Evolutionary conservation across 2,113 vertebrate species (phyloP).

Genomic region (Artemisiospiza belli): DNA sequence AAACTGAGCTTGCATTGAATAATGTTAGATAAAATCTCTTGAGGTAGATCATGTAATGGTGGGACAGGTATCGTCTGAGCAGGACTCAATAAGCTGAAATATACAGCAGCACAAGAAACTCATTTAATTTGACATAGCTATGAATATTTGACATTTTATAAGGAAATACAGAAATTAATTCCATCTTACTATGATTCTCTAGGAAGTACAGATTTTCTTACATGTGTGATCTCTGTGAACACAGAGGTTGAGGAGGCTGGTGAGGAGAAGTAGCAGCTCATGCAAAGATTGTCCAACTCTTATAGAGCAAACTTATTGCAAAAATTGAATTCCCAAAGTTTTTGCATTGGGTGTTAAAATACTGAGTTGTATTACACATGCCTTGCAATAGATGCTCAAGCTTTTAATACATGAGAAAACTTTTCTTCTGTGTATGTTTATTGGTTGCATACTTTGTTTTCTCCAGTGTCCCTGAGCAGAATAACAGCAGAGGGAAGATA

Average conservation of each 20-base stretch:
- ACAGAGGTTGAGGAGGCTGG: not conserved
- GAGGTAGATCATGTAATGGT: not conserved
- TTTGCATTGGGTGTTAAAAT: conserved; percentile 12
- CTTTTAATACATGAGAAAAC: not conserved
- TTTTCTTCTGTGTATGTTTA: not conserved
- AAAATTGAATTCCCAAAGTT: conserved; percentile 52
- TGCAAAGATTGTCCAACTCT: conserved; percentile 28
- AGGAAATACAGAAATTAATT: conserved; percentile 66
- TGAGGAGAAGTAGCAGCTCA: not conserved
- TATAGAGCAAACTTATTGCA: conserved; percentile 14
- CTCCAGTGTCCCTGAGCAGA: not conserved
- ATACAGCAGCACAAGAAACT: conserved; percentile 56
- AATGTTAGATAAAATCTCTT: not conserved
- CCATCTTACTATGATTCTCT: conserved; percentile 24
- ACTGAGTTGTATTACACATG: not conserved
- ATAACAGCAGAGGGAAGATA: not conserved
- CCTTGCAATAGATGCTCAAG: conserved; percentile 25
- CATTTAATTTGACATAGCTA: conserved; percentile 59
- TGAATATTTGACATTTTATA: conserved; percentile 74
- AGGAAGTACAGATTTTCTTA: conserved; percentile 18
- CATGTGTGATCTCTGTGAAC: conserved; percentile 6
- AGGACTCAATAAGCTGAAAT: conserved; percentile 45
- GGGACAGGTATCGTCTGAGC: conserved; percentile 32
- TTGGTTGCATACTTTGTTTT: not conserved
- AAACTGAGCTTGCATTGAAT: not conserved